Base-by-base conservation (phyloP, 2,888 invertebrate species). In the Seira ritae region DNA sequence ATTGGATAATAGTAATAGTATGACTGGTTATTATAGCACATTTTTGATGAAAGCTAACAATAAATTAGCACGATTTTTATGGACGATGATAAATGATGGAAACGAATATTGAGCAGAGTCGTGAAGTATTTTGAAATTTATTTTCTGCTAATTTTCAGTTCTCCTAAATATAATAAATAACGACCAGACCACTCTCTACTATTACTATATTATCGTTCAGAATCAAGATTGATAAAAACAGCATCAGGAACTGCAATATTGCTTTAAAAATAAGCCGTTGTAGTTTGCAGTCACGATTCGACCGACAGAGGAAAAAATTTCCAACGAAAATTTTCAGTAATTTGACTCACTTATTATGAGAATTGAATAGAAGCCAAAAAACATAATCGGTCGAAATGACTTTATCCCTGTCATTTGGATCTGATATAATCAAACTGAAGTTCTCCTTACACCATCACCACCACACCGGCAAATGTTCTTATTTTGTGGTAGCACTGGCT, bases 311-410 rank as follows among this genome's bases (percentile, higher is more conserved):
- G 12, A 50, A 50, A 31, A 31, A 8, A 50, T 15, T 15, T 50
- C n/a, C n/a, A n/a, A n/a, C n/a, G 31, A n/a, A 50, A 50, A 50
- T 15, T 50, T 50, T 50, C n/a, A n/a, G 50, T 50, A 50, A 50
- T 50, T 50, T 50, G 1, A 50, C 15, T 50, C 50, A 50, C 50
- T 8, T 50, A n/a, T n/a, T 4, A 31, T 50, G 6, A 50, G n/a
- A 50, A 50, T 50, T 50, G 50, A 50, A 50, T 50, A 50, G 50
- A 50, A 50, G 50, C 50, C 50, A 50, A 50, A 50, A 50, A 50
- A n/a, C 12, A 50, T 50, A 50, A 50, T 50, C 50, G 50, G 15
- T n/a, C 17, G 50, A 50, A 50, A 50, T 50, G 12, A 15, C 50
- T 50, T n/a, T 50, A 50, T 50, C 50, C 50, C 50, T 50, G 50